phyloP scores from a whole-genome alignment of 2,113 vertebrate genomes.

The Neopipo cinnamomea region DNA sequence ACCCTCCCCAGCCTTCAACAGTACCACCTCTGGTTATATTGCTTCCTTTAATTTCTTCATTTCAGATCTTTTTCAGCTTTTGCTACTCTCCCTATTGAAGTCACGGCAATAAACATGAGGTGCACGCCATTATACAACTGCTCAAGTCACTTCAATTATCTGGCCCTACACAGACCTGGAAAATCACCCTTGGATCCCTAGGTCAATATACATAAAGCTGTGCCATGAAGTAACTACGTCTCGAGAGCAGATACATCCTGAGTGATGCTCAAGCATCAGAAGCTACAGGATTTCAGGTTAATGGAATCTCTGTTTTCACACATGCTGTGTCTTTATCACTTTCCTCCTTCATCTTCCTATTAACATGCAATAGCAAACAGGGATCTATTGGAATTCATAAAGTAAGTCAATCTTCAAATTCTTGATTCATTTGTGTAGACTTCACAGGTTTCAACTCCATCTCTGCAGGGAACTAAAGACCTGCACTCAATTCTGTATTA shows the following conservation, averaged over 20 bases:
- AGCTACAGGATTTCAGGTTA: slow-evolving; percentile 34
- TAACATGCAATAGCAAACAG: slow-evolving; percentile 46
- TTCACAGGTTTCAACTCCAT: slow-evolving; percentile 25
- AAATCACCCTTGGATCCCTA: background rate
- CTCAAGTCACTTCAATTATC: background rate
- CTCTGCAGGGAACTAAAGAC: slow-evolving; percentile 51
- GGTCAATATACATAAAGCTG: background rate
- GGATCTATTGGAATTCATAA: background rate
- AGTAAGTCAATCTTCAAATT: slow-evolving; percentile 38
- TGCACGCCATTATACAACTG: background rate
- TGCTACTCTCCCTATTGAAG: background rate
- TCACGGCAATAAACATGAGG: background rate
- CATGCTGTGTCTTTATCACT: background rate
- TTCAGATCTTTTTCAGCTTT: background rate
- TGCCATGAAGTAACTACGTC: background rate
- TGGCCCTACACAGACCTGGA: background rate
- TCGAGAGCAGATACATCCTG: background rate
- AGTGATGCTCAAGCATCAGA: background rate
- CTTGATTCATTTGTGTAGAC: slow-evolving; percentile 37
- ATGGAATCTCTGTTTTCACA: slow-evolving; percentile 20
- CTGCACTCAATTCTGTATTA: slow-evolving; percentile 35
- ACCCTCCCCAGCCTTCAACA: background rate
- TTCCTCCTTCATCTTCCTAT: slow-evolving; percentile 44
- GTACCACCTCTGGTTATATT: background rate
- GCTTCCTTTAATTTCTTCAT: background rate